Conservation (phyloP, 53 echinoderm and acorn worm genomes). For the Patiria pectinifera region DNA sequence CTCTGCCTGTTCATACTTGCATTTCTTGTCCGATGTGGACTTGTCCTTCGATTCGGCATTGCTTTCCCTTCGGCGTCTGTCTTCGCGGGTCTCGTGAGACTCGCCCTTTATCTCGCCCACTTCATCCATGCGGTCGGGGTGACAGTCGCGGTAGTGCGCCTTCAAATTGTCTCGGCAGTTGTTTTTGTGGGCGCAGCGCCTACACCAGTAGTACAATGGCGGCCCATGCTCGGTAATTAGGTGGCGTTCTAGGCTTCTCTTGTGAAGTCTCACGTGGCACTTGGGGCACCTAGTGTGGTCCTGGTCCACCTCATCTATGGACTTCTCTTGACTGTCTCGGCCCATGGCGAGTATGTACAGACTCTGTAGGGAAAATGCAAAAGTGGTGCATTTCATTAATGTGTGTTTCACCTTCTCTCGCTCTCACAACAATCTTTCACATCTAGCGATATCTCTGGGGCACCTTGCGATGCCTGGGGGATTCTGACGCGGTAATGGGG, state of each 20-base stretch:
- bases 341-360: background rate
- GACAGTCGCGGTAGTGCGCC: conserved; percentile 15
- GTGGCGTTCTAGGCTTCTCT: conserved; percentile 22
- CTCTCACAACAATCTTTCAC: too few species aligned
- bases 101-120: too few species aligned
- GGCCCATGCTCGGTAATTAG: conserved; percentile 6
- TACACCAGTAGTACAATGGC: background rate
- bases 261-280: background rate
- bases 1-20: too few species aligned
- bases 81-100: too few species aligned
- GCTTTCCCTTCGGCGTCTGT: too few species aligned
- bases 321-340: background rate
- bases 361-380: background rate
- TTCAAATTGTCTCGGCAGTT: conserved; percentile 3
- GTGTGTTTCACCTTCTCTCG: background rate
- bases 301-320: background rate
- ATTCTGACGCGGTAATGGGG: background rate
- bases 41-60: too few species aligned
- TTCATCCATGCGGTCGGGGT: too few species aligned
- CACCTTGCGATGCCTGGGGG: background rate
- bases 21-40: too few species aligned
- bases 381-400: background rate
- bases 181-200: conserved; percentile 20
- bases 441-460: too few species aligned
- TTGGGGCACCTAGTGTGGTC: conserved; percentile 15